Evolutionary conservation across 2,888 invertebrate species (phyloP), one percentile per base, ranked within the genome.

Genomic region (Harpalus rufipes): DNA sequence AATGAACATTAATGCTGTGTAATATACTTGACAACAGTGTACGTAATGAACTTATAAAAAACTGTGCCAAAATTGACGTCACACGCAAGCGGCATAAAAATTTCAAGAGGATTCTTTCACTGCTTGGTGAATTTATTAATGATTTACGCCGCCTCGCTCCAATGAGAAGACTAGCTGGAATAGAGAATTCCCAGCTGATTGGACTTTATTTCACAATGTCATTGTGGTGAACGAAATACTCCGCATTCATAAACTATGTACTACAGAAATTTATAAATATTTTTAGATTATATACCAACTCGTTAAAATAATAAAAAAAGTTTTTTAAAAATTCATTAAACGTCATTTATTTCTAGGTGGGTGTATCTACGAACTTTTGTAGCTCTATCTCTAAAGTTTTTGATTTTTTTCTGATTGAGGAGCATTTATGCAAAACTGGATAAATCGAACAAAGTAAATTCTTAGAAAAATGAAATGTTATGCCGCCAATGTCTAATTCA

Each of bases 41-140:
- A 32, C 68, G 14, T 68, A 68, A 68, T 68, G 68, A 68, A 68
- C 32, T 39, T 68, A 68, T 68, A 68, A 68, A 65, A 68, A 68
- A 68, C 68, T 68, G 39, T 68, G 39, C 68, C 68, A 39, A 32
- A 18, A 68, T 1, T 68, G 68, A 68, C 68, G 68, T 68, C 68
- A 68, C 7, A 65, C 65, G 65, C 65, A 68, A 25, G 3, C 39
- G 32, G 39, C 39, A 68, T 68, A n/a, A 68, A 68, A 68, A 68
- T 68, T 68, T 68, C 39, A 68, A 41, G 32, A 68, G 68, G 39
- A 39, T 68, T 68, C 68, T 68, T 68, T 68, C 68, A 68, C 41
- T 68, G 68, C 63, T 39, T 39, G 63, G 10, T 63, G 68, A 68
- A 68, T 68, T 39, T 68, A 68, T 68, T 32, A 68, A 68, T 68